Evolutionary conservation across 2,888 invertebrate genomes (phyloP).

Genomic region (Molanna angustata): DNA sequence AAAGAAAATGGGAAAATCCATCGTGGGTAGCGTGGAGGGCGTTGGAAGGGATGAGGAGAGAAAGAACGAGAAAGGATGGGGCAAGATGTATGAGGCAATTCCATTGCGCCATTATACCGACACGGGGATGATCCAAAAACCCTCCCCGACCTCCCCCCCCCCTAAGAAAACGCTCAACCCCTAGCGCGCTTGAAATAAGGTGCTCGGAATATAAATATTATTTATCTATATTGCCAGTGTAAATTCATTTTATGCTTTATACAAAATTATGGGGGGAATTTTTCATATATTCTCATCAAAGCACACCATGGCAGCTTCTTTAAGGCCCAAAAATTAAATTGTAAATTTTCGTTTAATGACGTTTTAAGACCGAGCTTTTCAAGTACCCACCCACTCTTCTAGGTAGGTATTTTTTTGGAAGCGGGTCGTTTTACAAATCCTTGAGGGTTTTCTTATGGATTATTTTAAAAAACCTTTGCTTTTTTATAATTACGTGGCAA

Average conservation of each 20-base stretch:
- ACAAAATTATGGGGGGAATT: conserved; percentile 15
- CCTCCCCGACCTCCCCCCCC: conserved; percentile 47
- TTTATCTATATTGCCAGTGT: conserved; percentile 17
- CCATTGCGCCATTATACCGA: conserved; percentile 69
- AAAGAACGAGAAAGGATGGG: too few relatives aligned
- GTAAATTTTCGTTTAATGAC: too few relatives aligned
- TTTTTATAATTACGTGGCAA: too few relatives aligned
- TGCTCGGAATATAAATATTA: conserved; percentile 19
- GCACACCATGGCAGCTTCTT: neutral
- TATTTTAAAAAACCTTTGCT: too few relatives aligned
- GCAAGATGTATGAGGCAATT: conserved; percentile 69
- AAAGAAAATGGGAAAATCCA: too few relatives aligned
- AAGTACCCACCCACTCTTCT: too few relatives aligned
- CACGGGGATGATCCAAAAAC: conserved; percentile 63
- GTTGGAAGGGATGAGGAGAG: conserved; percentile 35
- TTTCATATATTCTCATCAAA: conserved; percentile 13
- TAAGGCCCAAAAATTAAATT: too few relatives aligned
- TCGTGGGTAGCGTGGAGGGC: conserved; percentile 46
- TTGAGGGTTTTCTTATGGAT: too few relatives aligned
- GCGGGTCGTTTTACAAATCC: too few relatives aligned
- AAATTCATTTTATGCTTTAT: conserved; percentile 19
- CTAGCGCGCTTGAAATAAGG: conserved; percentile 23
- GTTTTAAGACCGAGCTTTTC: too few relatives aligned
- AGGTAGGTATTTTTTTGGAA: too few relatives aligned
- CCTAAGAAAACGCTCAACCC: too few relatives aligned